Evolutionary conservation across 2,888 invertebrate species (phyloP).

Genomic region (Meliscaeva auricollis): DNA sequence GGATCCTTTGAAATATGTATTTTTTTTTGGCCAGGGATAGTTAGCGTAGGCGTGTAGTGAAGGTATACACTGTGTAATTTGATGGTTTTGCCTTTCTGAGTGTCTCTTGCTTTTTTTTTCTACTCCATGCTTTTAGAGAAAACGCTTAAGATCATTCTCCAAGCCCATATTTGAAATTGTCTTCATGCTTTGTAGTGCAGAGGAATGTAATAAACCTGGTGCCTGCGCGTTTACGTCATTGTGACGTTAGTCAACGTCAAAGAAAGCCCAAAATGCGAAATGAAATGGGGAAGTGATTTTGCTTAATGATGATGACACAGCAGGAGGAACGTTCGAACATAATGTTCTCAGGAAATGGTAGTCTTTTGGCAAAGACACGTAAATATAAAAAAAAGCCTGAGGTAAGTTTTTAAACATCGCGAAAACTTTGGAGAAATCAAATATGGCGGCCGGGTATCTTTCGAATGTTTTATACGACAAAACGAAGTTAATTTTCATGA

Average conservation of each 20-base stretch:
- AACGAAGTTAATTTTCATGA: conserved; percentile 28
- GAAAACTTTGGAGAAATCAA: conserved; percentile 15
- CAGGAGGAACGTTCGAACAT: conserved; percentile 8
- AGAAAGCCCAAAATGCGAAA: not conserved
- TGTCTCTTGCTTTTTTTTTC: conserved; percentile 24
- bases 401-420: conserved; percentile 5
- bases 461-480: not conserved
- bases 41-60: conserved; percentile 28
- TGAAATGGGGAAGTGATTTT: conserved; percentile 15
- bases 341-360: not conserved
- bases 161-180: conserved; percentile 7
- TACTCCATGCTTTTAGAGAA: conserved; percentile 4
- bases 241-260: not conserved
- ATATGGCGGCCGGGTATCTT: not conserved
- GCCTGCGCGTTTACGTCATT: conserved; percentile 23
- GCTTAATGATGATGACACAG: conserved; percentile 36
- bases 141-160: conserved; percentile 31
- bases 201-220: conserved; percentile 26
- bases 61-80: conserved; percentile 50
- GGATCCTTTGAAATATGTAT: conserved; percentile 41
- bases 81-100: conserved; percentile 45
- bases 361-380: not conserved
- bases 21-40: conserved; percentile 27
- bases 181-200: conserved; percentile 31
- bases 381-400: not conserved